Conservation (phyloP, 1,140 invertebrate genomes). For the Leptinotarsa lineolata region DNA sequence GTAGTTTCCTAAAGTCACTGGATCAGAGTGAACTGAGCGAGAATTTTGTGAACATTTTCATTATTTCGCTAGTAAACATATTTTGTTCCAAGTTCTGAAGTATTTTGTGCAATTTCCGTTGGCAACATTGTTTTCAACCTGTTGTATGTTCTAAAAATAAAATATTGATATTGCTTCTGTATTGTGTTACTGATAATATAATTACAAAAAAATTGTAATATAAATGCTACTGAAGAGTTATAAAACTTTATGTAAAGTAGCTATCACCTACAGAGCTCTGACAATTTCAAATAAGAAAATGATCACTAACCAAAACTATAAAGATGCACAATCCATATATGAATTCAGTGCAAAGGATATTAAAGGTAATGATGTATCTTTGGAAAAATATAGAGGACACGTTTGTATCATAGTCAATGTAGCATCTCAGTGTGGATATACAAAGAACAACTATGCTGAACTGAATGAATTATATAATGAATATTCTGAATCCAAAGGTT, state of each 20-base stretch:
- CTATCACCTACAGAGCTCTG: constrained; percentile 11
- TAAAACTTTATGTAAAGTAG: constrained; percentile 17
- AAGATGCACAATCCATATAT: constrained; percentile 70
- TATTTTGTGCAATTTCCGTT: too few species aligned
- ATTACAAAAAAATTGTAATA: too few species aligned
- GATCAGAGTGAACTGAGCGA: too few species aligned
- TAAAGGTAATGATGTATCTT: constrained; percentile 69
- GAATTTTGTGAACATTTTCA: too few species aligned
- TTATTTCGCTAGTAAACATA: too few species aligned
- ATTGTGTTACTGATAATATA: too few species aligned
- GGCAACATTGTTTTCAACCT: too few species aligned
- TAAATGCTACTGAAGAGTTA: constrained; percentile 22
- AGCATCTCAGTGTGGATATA: constrained; percentile 83
- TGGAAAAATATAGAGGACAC: constrained; percentile 73
- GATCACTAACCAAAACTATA: constrained; percentile 56
- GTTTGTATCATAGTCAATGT: constrained; percentile 83
- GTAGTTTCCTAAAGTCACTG: too few species aligned
- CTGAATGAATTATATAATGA: constrained; percentile 74
- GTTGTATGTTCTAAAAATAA: too few species aligned
- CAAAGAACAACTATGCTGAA: constrained; percentile 77
- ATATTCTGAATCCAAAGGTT: constrained; percentile 65
- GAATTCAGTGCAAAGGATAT: constrained; percentile 77
- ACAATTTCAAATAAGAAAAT: constrained; percentile 60
- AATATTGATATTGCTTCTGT: too few species aligned
- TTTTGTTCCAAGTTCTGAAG: too few species aligned